phyloP scores from a whole-genome alignment of 2,888 invertebrate species.

The Norana najaformis region DNA sequence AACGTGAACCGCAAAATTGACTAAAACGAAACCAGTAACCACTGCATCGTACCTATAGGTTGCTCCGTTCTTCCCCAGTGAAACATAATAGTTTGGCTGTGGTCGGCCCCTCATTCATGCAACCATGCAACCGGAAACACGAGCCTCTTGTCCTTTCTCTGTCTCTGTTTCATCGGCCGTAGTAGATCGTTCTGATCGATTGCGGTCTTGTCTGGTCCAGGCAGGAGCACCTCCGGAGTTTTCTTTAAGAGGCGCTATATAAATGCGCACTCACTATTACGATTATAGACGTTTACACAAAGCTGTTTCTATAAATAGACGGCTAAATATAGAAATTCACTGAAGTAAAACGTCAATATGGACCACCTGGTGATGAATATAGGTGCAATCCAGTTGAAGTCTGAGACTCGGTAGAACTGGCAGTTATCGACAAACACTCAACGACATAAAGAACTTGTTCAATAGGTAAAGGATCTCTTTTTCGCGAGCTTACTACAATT shows the following conservation, averaged over 20 bases:
- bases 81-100: too few relatives aligned
- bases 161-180: too few relatives aligned
- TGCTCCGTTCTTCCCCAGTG: too few relatives aligned
- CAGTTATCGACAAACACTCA: neutral
- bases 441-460: neutral
- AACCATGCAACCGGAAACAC: too few relatives aligned
- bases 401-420: neutral
- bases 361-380: neutral
- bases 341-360: neutral
- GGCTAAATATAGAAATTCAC: neutral
- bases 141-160: too few relatives aligned
- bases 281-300: too few relatives aligned
- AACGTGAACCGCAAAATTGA: too few relatives aligned
- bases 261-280: neutral
- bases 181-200: neutral
- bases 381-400: neutral
- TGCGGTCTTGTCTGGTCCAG: neutral
- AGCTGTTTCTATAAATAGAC: neutral
- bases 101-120: too few relatives aligned
- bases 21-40: too few relatives aligned
- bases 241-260: neutral
- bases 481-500: neutral
- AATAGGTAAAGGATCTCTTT: neutral
- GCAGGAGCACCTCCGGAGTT: neutral
- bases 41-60: too few relatives aligned